Base-by-base conservation (phyloP, 2,888 invertebrate genomes). In the Salticus scenicus region DNA sequence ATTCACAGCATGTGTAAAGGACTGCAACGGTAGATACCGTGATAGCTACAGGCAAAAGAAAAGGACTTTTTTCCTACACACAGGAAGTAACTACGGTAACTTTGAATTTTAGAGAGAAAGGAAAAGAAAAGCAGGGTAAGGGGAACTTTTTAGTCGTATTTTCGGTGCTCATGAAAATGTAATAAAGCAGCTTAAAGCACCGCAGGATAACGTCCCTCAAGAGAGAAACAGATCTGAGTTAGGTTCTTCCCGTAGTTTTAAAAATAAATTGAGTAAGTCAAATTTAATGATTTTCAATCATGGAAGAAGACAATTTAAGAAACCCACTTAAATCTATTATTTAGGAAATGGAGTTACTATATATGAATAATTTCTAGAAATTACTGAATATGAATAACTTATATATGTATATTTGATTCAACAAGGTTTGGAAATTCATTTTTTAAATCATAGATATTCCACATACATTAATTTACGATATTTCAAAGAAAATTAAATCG, bases 1-100 rank as follows among this genome's bases (percentile, higher is more conserved):
- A 47, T 47, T 47, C 42, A 47, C 42, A 47, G 42, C 42, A 47
- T 47, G 42, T 47, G 42, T 47, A 47, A 47, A 17, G 42, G 42
- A 17, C 7, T 47, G 42, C 42, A 12, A 14, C n/a, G 42, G 42
- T 47, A 47, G n/a, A 2, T 17, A 12, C 14, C 17, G 17, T 47
- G 42, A 47, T 47, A 17, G 42, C 42, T 47, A 17, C 17, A 14
- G 42, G 42, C 42, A 17, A 47, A 47, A 14, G n/a, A n/a, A n/a
- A n/a, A n/a, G n/a, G 1, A 10, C 42, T 47, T 47, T 47, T 47
- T 47, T 17, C 42, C 2, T 17, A 12, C n/a, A 47, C 42, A 17
- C 17, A 47, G 42, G 42, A 47, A 17, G 42, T 47, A 47, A 17
- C 10, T 2, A 17, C 1, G 10, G 42, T 47, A 14, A 10, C 10